phyloP scores from a whole-genome alignment of 2,888 invertebrate genomes.

The Linhomoeus sp. region DNA sequence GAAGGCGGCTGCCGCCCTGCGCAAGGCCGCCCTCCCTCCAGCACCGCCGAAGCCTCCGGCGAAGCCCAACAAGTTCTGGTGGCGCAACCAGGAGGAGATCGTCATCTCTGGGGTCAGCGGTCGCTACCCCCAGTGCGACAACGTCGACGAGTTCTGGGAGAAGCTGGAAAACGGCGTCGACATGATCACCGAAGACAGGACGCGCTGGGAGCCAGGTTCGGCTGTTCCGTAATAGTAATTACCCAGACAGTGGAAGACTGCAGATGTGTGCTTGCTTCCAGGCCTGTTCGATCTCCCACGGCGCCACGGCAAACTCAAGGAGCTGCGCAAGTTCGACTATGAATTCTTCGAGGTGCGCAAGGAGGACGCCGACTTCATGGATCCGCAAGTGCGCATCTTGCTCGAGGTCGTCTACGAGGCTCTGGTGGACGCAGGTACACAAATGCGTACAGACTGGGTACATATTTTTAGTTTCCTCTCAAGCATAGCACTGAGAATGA shows the following conservation, averaged over 20 bases:
- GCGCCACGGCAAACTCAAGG: conserved; percentile 7
- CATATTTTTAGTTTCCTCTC: no score
- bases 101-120: conserved; percentile 36
- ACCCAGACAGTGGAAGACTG: no score
- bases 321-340: conserved; percentile 10
- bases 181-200: conserved; percentile 67
- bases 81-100: conserved; percentile 27
- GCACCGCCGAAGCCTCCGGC: no score
- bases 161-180: conserved; percentile 71
- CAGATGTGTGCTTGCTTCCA: no score
- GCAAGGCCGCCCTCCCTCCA: no score
- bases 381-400: conserved; percentile 71
- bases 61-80: no score
- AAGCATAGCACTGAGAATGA: no score
- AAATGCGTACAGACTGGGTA: no score
- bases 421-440: conserved; percentile 53
- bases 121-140: conserved; percentile 56
- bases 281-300: no score
- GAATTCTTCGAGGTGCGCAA: conserved; percentile 11
- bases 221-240: no score
- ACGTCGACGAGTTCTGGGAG: conserved; percentile 69
- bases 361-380: conserved; percentile 45
- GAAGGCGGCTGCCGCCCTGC: no score
- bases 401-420: conserved; percentile 81
- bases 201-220: conserved; percentile 57